These are phyloP conservation scores for Lamprotornis superbus DNA, from an alignment of 2,113 vertebrate genomes.

Conservation along the genomic window DNA sequence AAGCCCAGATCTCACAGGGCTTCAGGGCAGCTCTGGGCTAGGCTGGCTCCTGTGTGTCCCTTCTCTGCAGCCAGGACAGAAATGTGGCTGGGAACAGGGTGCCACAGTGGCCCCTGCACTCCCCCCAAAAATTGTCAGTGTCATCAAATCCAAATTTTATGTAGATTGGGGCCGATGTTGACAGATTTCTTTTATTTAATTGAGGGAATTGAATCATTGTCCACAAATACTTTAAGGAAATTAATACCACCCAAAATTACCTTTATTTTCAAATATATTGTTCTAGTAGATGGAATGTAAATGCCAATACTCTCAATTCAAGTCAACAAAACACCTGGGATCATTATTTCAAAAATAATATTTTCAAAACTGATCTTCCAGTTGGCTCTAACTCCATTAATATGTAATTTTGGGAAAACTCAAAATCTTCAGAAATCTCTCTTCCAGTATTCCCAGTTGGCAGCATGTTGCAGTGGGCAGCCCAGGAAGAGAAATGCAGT, in stretches of 20 bases:
- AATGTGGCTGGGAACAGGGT: neutral
- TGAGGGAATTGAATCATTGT: neutral
- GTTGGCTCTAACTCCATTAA: neutral
- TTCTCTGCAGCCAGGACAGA: neutral
- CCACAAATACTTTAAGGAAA: neutral
- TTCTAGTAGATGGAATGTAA: neutral
- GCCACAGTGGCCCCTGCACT: neutral
- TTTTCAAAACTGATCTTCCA: neutral
- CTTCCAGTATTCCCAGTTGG: neutral
- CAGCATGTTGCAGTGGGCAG: neutral
- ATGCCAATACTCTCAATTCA: neutral
- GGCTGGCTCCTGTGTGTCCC: neutral
- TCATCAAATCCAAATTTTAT: neutral
- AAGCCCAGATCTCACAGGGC: neutral
- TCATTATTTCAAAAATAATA: neutral
- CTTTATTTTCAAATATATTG: neutral
- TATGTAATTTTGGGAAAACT: neutral
- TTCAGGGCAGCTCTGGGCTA: neutral
- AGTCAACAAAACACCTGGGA: neutral
- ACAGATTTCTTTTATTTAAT: neutral
- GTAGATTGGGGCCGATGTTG: neutral
- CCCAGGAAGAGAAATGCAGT: neutral
- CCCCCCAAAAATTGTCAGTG: neutral
- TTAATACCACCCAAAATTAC: rapidly evolving
- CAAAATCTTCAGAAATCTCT: neutral